Conservation (phyloP, 2,113 vertebrate species). For the Aplodontia rufa region DNA sequence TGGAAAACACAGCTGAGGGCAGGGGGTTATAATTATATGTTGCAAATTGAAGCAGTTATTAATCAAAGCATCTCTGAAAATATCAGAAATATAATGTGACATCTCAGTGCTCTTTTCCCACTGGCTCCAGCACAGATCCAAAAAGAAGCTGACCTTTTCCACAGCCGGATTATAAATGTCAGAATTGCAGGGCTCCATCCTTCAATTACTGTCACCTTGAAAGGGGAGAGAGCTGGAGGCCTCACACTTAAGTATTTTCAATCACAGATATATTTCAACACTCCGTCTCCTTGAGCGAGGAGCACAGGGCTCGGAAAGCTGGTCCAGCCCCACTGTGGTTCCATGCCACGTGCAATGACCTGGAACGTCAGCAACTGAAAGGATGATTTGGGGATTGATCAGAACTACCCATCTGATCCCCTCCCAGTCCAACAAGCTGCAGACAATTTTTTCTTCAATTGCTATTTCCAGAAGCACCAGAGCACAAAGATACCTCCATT, state of each 20-base stretch:
- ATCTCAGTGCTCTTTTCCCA: constrained; percentile 65
- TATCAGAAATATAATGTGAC: constrained; percentile 65
- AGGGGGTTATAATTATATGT: constrained; percentile 35
- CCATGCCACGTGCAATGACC: neutral
- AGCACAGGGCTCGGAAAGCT: neutral
- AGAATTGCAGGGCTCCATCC: constrained; percentile 72
- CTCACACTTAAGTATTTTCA: constrained; percentile 63
- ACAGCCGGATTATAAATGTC: constrained; percentile 77
- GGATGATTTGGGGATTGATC: constrained; percentile 26
- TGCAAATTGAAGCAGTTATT: constrained; percentile 69
- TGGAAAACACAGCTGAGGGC: neutral
- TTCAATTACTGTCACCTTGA: constrained; percentile 79
- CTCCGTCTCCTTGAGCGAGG: constrained; percentile 41
- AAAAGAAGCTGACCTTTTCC: constrained; percentile 81
- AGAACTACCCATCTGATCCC: constrained; percentile 11
- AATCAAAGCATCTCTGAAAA: constrained; percentile 71
- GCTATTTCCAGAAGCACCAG: constrained; percentile 43
- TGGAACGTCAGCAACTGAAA: constrained; percentile 47
- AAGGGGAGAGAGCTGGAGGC: constrained; percentile 72
- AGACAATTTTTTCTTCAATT: constrained; percentile 47
- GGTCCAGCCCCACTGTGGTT: neutral
- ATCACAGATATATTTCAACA: constrained; percentile 67
- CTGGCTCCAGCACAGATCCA: constrained; percentile 56
- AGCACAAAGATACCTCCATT: neutral
- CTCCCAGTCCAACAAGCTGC: neutral